Conservation (phyloP, 1,140 invertebrate species). For the Magallana angulata region DNA sequence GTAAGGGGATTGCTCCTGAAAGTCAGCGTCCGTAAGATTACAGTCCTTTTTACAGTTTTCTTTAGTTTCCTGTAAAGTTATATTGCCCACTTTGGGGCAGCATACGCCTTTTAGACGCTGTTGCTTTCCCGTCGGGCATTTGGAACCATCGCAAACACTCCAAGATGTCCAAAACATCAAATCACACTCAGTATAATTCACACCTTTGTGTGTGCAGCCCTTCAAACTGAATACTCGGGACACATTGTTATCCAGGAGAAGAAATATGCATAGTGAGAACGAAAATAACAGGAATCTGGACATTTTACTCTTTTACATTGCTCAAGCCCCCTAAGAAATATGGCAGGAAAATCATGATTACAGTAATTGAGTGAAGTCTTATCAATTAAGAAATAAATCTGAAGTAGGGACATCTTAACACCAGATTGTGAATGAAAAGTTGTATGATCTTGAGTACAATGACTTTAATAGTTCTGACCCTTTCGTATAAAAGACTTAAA, state of each 20-base stretch:
- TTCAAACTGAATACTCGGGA: neutral
- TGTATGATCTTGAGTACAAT: neutral
- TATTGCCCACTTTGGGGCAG: neutral
- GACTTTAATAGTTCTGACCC: neutral
- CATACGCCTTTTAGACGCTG: neutral
- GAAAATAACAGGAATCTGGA: neutral
- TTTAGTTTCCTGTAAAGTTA: neutral
- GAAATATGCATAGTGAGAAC: neutral
- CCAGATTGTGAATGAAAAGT: neutral
- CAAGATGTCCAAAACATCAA: conserved; percentile 15
- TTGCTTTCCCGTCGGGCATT: neutral
- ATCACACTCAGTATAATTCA: conserved; percentile 7
- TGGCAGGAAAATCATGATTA: neutral
- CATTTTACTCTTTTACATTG: neutral
- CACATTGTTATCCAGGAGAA: neutral
- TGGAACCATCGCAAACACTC: neutral
- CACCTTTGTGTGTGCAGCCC: neutral
- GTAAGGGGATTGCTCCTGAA: neutral
- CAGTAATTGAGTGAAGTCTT: neutral
- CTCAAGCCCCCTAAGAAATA: neutral
- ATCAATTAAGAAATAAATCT: conserved; percentile 13
- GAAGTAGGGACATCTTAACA: neutral
- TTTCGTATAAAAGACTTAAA: neutral
- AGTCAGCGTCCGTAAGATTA: neutral
- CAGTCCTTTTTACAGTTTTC: neutral